Conservation (phyloP, 2,797 vertebrate genomes). For the Sphenodon punctatus region DNA sequence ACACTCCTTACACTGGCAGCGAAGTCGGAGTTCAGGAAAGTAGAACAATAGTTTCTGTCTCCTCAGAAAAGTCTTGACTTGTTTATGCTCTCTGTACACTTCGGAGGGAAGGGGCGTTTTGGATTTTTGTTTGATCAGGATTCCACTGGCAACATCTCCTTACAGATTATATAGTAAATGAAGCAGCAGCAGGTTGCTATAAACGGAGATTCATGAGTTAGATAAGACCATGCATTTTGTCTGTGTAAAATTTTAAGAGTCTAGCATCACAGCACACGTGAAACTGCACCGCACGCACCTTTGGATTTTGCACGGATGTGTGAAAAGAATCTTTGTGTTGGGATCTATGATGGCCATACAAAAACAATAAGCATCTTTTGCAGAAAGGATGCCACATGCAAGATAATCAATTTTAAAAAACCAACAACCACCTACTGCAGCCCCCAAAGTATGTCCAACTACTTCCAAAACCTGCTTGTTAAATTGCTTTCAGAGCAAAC, state of each 20-base stretch:
- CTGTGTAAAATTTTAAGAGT: constrained; percentile 25
- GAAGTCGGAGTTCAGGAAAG: background rate
- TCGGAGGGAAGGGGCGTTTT: constrained; percentile 41
- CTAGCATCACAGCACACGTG: constrained; percentile 6
- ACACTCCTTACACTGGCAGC: background rate
- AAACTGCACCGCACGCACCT: background rate
- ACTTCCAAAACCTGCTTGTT: constrained; percentile 48
- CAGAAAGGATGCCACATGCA: constrained; percentile 40
- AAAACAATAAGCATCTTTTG: constrained; percentile 34
- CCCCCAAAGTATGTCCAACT: constrained; percentile 31
- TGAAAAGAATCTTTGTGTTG: background rate
- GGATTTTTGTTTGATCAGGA: constrained; percentile 56
- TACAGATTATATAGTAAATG: constrained; percentile 69
- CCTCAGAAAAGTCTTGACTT: constrained; percentile 35
- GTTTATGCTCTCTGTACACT: background rate
- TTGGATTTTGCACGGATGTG: background rate
- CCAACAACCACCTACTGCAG: background rate
- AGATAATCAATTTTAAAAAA: constrained; percentile 21
- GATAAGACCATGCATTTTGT: constrained; percentile 32
- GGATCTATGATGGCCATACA: constrained; percentile 12
- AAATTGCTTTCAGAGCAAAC: constrained; percentile 50
- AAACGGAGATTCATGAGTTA: background rate
- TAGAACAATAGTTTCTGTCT: background rate
- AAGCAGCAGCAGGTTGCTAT: constrained; percentile 30
- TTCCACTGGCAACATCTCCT: constrained; percentile 58